Percentiles rank a stretch among this genome's conserved stretches.
phyloP scores from a whole-genome alignment of 2,888 invertebrate genomes.

The Drosophila kanekoi region DNA sequence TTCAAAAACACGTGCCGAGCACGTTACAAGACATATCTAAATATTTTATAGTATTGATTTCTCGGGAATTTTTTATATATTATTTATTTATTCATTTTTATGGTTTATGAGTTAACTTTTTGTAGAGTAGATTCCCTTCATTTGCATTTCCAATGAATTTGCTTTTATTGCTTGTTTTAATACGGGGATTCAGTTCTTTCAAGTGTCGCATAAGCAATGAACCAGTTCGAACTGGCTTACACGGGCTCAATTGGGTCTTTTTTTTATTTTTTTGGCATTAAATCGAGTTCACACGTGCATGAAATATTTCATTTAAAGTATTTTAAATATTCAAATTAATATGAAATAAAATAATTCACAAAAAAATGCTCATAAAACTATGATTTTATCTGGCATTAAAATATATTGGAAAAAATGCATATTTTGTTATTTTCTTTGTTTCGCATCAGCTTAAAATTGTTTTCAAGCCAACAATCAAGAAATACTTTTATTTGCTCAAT shows the following conservation, averaged over 20 bases:
- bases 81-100: slow-evolving; percentile 13
- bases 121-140: slow-evolving; percentile 5
- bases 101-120: slow-evolving; percentile 28
- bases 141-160: slow-evolving; percentile 21
- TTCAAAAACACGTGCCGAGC: not conserved
- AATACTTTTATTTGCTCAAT: no score
- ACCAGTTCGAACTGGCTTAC: not conserved
- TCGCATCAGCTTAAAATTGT: not conserved
- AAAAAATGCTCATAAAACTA: not conserved
- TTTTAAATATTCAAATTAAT: not conserved
- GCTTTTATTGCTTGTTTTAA: slow-evolving; percentile 14
- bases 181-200: slow-evolving; percentile 8
- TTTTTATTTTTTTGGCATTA: not conserved
- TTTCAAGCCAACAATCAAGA: not conserved
- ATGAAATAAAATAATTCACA: not conserved
- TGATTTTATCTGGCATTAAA: no score
- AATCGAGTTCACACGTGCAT: not conserved
- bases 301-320: not conserved
- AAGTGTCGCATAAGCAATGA: slow-evolving; percentile 16
- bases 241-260: not conserved
- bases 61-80: not conserved
- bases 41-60: not conserved
- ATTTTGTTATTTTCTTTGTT: not conserved
- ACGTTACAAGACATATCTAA: not conserved
- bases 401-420: no score